phyloP scores from a whole-genome alignment of 2,113 vertebrate genomes.

The Argyrosomus japonicus region DNA sequence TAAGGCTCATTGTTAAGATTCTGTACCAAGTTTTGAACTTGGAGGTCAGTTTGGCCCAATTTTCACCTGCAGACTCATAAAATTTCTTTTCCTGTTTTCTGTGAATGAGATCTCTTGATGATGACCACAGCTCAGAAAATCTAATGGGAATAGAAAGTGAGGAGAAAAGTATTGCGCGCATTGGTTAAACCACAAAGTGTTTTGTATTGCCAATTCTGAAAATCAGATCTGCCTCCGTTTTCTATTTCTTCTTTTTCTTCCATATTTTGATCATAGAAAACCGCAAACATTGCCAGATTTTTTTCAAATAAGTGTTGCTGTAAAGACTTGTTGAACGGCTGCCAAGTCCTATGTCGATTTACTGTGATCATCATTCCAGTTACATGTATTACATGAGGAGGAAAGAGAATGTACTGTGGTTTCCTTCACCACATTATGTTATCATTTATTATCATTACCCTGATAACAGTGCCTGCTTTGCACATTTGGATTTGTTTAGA shows the following conservation, averaged over 20 bases:
- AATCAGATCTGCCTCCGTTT: no score
- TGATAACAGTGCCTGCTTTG: conserved; percentile 4
- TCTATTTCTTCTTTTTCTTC: not conserved
- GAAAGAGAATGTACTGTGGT: not conserved
- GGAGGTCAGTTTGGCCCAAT: no score
- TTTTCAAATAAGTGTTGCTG: not conserved
- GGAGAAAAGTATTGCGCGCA: not conserved
- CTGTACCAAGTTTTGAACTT: no score
- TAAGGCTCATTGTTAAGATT: no score
- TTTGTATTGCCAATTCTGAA: not conserved
- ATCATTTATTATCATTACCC: conserved; percentile 1
- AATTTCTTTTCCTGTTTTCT: no score
- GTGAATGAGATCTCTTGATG: not conserved
- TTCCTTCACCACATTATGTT: not conserved
- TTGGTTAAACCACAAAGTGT: not conserved
- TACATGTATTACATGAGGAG: not conserved
- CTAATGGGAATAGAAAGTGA: not conserved
- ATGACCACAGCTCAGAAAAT: not conserved
- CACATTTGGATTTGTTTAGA: conserved; percentile 29
- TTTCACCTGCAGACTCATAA: no score
- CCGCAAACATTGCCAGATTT: not conserved
- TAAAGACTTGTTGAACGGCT: not conserved
- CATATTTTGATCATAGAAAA: not conserved
- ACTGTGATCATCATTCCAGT: not conserved
- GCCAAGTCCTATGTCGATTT: not conserved